phyloP scores from a whole-genome alignment of 2,797 vertebrate species.

The Rhinella marina region DNA sequence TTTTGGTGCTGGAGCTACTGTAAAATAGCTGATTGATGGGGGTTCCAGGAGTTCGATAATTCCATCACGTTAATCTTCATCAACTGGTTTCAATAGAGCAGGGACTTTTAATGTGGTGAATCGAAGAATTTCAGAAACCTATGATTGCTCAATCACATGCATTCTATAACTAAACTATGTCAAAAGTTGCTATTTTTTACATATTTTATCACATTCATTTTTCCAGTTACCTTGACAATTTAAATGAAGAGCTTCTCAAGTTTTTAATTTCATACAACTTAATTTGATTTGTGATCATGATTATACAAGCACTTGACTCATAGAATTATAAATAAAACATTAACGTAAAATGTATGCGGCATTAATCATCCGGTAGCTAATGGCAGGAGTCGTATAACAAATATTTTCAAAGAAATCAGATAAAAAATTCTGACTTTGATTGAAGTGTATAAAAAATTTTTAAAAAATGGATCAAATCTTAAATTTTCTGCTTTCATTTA shows the following conservation, averaged over 20 bases:
- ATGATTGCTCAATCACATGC: not conserved
- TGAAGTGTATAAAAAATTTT: conserved; percentile 18
- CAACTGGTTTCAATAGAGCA: no score
- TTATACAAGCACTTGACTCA: conserved; percentile 18
- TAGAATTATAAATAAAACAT: conserved; percentile 23
- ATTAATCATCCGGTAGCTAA: conserved; percentile 8
- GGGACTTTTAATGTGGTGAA: no score
- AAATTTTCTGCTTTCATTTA: not conserved
- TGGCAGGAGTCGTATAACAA: not conserved
- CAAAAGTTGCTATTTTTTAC: not conserved
- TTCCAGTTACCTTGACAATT: not conserved
- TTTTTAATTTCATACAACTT: conserved; percentile 18
- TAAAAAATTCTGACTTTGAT: conserved; percentile 2
- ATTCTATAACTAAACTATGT: not conserved
- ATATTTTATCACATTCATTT: not conserved
- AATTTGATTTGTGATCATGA: conserved; percentile 24
- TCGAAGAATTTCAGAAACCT: not conserved
- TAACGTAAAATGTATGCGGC: not conserved
- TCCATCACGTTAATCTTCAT: no score
- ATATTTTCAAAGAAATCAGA: not conserved
- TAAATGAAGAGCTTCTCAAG: conserved; percentile 16
- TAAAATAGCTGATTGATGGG: no score
- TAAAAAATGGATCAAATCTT: not conserved
- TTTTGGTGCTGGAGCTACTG: no score
- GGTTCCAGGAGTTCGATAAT: no score